Percentiles rank a stretch among this genome's conserved stretches.
These are phyloP conservation scores for Girardia tigrina DNA, from an alignment of 2,888 invertebrate species.

Conservation along the genomic window DNA sequence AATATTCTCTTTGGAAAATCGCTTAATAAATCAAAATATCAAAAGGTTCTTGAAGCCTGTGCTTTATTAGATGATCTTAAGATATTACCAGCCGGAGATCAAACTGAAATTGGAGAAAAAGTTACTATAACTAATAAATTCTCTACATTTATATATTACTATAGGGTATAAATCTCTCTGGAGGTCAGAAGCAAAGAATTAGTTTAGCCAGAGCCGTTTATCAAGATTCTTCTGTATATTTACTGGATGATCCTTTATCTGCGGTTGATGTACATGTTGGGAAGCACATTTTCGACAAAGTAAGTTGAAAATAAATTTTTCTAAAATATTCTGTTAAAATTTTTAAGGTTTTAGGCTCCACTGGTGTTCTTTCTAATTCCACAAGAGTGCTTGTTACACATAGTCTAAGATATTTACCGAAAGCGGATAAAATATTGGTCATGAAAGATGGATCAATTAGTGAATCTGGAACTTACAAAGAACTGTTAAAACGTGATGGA, in stretches of 20 bases:
- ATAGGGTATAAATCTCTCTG: conserved; percentile 51
- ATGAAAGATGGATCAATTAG: conserved; percentile 33
- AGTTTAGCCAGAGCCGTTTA: conserved; percentile 50
- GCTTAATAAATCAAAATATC: conserved; percentile 42
- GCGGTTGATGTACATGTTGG: conserved; percentile 94
- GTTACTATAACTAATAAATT: conserved; percentile 40
- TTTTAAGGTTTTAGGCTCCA: neutral
- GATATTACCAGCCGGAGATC: conserved; percentile 53
- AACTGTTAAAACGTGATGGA: conserved; percentile 28
- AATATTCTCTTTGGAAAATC: conserved; percentile 53
- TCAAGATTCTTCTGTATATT: conserved; percentile 57
- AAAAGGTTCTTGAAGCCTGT: conserved; percentile 44
- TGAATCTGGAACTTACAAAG: conserved; percentile 34
- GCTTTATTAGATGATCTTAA: conserved; percentile 53
- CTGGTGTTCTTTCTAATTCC: conserved; percentile 8
- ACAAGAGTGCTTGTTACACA: conserved; percentile 38
- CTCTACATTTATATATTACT: no score
- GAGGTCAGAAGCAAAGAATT: conserved; percentile 51
- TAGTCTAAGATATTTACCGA: conserved; percentile 44
- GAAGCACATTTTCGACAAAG: conserved; percentile 86
- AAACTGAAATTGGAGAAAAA: conserved; percentile 56
- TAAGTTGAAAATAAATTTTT: conserved; percentile 57
- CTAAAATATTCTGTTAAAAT: neutral
- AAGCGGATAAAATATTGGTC: conserved; percentile 36
- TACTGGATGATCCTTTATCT: conserved; percentile 81